Evolutionary conservation across 2,113 vertebrate species (phyloP), one percentile per base, ranked within the genome.

Genomic region (Sander vitreus): DNA sequence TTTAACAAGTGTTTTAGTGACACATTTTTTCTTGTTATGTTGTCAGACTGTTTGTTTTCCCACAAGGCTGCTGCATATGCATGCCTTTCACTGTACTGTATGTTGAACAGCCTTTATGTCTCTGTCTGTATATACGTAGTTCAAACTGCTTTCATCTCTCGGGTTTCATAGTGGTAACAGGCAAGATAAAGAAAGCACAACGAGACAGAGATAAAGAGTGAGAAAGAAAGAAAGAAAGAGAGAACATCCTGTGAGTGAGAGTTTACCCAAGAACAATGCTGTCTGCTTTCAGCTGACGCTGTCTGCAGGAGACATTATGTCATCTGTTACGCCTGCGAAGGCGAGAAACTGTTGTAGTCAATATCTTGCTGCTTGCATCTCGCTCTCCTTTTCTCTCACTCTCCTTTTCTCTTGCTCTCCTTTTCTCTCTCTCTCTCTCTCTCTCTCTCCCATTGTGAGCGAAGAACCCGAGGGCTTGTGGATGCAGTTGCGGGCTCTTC

Each of bases 261-360:
- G 65, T 87, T 90, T 82, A 78, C 51, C 72, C 62, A 57, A 45
- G 85, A 92, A 92, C 74, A 84, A 90, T 43, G 51, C 76, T 68
- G 89, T 88, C 87, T 87, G 85, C 85, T 60, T 76, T 78, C 78
- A 78, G 58, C 86, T 45, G 68, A 80, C 69, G 18, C 82, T 82
- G 86, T 85, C 89, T 85, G 88, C 70, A 65, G 77, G 75, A 91
- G 85, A 92, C 86, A 79, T 93, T 82, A 92, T 84, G 87, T 92
- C 91, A 91, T 91, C 83, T 62, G 83, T 84, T 86, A 71, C 4
- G 58, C 80, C 81, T 74, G 80, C 57, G 2, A 71, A 90, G 86
- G 72, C 47, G 66, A 88, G 78, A 85, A 92, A 59, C 84, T 86
- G 72, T 72, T 90, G 79, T 2, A 87, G 88, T 91, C 88, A 51